Conservation (phyloP, 2,888 invertebrate genomes). For the Chrysolina americana region DNA sequence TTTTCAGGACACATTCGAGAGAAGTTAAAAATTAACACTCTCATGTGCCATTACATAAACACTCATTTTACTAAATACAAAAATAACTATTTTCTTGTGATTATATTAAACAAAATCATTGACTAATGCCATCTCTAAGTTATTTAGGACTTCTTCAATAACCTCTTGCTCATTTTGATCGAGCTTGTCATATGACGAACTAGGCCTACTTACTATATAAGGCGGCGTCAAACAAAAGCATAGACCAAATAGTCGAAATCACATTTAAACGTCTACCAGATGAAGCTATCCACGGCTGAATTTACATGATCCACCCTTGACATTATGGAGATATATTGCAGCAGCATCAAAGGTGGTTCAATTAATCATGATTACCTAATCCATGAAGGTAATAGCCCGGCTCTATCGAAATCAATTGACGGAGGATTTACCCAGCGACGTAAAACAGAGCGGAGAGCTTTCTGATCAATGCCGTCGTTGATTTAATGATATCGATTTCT, state of each 20-base stretch:
- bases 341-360: slow-evolving; percentile 8
- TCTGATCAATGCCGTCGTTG: slow-evolving; percentile 45
- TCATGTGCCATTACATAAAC: no score
- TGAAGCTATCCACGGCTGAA: not conserved
- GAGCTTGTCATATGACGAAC: not conserved
- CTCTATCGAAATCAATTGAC: slow-evolving; percentile 44
- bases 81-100: no score
- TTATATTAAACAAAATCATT: no score
- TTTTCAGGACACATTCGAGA: no score
- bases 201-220: not conserved
- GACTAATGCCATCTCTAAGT: no score
- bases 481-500: slow-evolving; percentile 51
- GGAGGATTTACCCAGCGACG: slow-evolving; percentile 37
- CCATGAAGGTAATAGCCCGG: slow-evolving; percentile 35
- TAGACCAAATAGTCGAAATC: not conserved
- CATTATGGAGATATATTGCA: slow-evolving; percentile 12
- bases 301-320: not conserved
- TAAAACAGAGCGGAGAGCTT: slow-evolving; percentile 42
- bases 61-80: no score
- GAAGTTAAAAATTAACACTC: no score
- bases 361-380: slow-evolving; percentile 34
- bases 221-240: not conserved
- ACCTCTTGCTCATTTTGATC: not conserved
- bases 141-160: no score
- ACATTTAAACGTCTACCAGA: not conserved